These are phyloP conservation scores for Pogonocichla stellata DNA, from an alignment of 2,113 vertebrate genomes.

Conservation along the genomic window DNA sequence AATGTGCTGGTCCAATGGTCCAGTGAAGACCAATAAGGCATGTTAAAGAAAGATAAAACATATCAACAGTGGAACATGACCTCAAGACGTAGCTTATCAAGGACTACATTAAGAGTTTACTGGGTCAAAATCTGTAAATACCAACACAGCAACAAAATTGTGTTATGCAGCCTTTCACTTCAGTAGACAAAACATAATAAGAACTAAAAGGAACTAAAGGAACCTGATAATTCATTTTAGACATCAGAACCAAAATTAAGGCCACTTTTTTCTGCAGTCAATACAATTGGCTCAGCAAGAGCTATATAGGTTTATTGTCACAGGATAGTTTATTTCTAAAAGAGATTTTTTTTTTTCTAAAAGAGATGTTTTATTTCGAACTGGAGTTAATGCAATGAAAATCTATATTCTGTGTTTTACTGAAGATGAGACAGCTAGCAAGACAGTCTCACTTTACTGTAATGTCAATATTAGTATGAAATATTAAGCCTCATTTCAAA, in stretches of 20 bases:
- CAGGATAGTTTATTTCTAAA: not conserved
- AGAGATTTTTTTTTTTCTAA: not conserved
- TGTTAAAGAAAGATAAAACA: not conserved
- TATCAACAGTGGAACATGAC: not conserved
- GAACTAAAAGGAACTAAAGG: not conserved
- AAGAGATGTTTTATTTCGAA: not conserved
- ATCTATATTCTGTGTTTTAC: not conserved
- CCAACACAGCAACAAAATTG: not conserved
- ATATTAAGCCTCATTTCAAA: not conserved
- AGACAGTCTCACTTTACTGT: not conserved
- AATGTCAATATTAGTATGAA: not conserved
- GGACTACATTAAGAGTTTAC: not conserved
- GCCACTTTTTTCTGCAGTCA: not conserved
- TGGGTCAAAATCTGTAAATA: not conserved
- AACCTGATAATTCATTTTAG: not conserved
- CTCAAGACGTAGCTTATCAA: not conserved
- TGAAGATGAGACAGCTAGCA: not conserved
- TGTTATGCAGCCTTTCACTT: not conserved
- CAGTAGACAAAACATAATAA: not conserved
- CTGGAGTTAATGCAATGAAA: not conserved
- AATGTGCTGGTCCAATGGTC: not conserved
- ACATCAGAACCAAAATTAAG: not conserved
- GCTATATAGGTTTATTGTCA: not conserved
- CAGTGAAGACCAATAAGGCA: not conserved
- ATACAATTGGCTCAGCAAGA: not conserved